These are phyloP conservation scores for Pseudomugil tenellus DNA, from an alignment of 2,797 vertebrate genomes.

Conservation along the genomic window DNA sequence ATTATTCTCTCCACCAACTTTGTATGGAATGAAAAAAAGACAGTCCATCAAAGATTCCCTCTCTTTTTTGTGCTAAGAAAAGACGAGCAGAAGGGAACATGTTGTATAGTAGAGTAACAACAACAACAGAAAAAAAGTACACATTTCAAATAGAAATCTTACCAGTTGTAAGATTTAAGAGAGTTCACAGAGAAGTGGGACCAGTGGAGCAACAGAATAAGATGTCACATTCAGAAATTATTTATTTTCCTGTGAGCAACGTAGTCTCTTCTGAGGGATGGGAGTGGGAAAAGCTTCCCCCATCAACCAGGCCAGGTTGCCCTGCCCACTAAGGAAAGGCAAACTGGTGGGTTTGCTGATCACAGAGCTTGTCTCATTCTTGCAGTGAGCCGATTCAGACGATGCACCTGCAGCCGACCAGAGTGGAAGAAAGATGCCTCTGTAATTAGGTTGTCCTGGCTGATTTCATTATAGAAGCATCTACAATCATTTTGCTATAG, in stretches of 20 bases:
- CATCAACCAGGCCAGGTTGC: no score
- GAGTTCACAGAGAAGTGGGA: no score
- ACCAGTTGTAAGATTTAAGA: no score
- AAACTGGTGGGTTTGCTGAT: constrained; percentile 29
- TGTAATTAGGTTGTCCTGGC: constrained; percentile 75
- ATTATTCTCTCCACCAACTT: constrained; percentile 67
- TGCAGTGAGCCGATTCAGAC: constrained; percentile 46
- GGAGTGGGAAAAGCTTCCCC: no score
- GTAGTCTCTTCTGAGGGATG: no score
- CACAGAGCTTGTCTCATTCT: constrained; percentile 53
- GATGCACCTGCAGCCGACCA: constrained; percentile 46
- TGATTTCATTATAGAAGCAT: constrained; percentile 74
- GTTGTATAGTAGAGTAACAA: constrained; percentile 13
- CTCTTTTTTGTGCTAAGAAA: constrained; percentile 51
- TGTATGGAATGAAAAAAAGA: constrained; percentile 56
- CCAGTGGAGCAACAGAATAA: no score
- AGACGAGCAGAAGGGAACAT: constrained; percentile 21
- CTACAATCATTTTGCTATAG: constrained; percentile 73
- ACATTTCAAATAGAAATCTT: neutral
- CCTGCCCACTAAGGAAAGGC: neutral
- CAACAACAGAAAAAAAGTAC: neutral
- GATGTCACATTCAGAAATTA: no score
- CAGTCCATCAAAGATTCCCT: constrained; percentile 14
- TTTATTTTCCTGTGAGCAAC: no score
- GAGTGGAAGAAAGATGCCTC: constrained; percentile 42